Conservation (phyloP, 2,113 vertebrate species). For the Picathartes gymnocephalus region DNA sequence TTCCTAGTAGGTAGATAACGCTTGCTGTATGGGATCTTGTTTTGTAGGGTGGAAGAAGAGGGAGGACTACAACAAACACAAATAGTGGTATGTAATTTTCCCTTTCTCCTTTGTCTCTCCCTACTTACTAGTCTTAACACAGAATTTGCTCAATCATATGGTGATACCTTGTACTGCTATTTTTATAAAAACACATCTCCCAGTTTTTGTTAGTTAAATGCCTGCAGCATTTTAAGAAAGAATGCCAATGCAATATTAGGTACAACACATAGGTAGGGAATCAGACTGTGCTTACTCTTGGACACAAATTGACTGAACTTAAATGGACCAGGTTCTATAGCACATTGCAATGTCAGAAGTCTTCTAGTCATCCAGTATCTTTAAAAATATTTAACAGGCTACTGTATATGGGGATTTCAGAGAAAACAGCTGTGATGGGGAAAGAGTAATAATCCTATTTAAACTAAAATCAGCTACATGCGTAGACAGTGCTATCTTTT, state of each 20-base stretch:
- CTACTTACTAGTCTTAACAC: not conserved
- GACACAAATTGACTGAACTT: not conserved
- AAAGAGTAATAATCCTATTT: not conserved
- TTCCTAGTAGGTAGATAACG: slow-evolving; percentile 70
- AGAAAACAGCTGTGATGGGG: not conserved
- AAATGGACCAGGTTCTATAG: not conserved
- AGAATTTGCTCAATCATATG: not conserved
- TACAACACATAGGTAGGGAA: not conserved
- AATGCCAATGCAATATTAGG: not conserved
- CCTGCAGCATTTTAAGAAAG: not conserved
- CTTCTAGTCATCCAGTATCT: not conserved
- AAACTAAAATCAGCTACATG: not conserved
- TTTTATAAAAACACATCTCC: not conserved
- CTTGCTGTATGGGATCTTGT: slow-evolving; percentile 72
- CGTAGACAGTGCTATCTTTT: not conserved
- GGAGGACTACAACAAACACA: slow-evolving; percentile 69
- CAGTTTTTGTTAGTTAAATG: not conserved
- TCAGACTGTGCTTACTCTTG: not conserved
- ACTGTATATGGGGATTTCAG: not conserved
- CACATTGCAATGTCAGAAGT: not conserved
- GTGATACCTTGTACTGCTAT: not conserved
- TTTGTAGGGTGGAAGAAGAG: slow-evolving; percentile 72
- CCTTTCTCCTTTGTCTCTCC: slow-evolving; percentile 59
- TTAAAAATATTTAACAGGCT: not conserved
- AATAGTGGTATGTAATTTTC: slow-evolving; percentile 71